These are phyloP conservation scores for Apodemus agrarius DNA, from an alignment of 2,797 vertebrate genomes.

Conservation along the genomic window DNA sequence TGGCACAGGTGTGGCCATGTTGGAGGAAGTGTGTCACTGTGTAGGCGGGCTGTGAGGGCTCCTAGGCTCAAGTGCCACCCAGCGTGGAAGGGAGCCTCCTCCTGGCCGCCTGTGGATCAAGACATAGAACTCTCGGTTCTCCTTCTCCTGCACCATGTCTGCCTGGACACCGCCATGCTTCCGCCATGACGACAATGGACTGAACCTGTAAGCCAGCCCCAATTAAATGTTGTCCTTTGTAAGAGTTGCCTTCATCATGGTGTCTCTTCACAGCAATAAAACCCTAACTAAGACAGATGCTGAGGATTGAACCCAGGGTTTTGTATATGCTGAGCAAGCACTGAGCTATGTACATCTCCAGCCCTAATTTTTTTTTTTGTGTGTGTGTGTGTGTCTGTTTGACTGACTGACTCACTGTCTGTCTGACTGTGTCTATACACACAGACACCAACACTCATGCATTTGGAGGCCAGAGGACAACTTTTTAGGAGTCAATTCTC, in stretches of 20 bases:
- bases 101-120: not conserved
- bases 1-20: not conserved
- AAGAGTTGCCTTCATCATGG: not conserved
- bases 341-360: not conserved
- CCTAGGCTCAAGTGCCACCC: not conserved
- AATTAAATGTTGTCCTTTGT: not conserved
- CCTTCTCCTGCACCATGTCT: not conserved
- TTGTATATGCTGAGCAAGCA: not conserved
- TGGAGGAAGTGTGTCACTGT: not conserved
- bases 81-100: not conserved
- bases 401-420: not conserved
- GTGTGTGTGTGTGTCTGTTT: not conserved
- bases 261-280: not conserved
- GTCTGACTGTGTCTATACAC: not conserved
- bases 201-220: not conserved
- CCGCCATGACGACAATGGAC: not conserved
- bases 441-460: not conserved
- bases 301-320: not conserved
- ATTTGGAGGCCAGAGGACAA: not conserved
- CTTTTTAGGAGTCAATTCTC: not conserved
- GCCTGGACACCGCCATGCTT: not conserved
- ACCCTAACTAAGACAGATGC: not conserved
- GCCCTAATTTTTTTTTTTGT: not conserved
- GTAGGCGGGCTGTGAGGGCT: not conserved
- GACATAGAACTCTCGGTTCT: not conserved